Conservation (phyloP, 2,888 invertebrate genomes). For the Lymantria monacha region DNA sequence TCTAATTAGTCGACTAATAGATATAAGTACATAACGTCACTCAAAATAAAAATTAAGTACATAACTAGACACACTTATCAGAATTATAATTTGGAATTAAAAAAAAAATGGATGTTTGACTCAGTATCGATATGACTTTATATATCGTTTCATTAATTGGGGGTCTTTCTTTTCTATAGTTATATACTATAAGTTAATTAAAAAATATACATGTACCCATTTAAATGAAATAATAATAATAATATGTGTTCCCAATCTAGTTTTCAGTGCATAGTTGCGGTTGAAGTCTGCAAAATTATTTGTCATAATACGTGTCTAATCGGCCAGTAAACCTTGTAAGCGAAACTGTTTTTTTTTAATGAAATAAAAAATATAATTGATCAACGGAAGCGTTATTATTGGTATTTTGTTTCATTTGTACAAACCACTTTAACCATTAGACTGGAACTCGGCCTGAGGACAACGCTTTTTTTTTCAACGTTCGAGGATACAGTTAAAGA, state of each 20-base stretch:
- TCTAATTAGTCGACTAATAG: no score
- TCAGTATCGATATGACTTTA: no score
- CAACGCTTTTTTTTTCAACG: conserved; percentile 14
- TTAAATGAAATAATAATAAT: background rate
- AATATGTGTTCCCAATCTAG: background rate
- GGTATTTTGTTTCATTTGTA: conserved; percentile 42
- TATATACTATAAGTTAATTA: no score
- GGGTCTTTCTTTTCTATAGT: no score
- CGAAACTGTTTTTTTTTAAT: conserved; percentile 43
- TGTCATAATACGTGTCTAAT: conserved; percentile 59
- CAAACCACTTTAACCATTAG: conserved; percentile 22
- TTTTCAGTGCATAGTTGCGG: conserved; percentile 35
- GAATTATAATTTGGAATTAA: no score
- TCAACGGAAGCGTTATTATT: conserved; percentile 65
- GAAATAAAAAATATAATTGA: conserved; percentile 68
- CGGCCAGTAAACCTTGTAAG: conserved; percentile 65
- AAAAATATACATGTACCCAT: no score
- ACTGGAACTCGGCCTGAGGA: conserved; percentile 31
- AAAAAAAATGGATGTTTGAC: no score
- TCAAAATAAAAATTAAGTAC: no score
- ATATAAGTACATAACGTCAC: no score
- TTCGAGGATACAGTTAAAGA: conserved; percentile 16
- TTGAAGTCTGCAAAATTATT: conserved; percentile 45
- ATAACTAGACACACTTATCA: no score
- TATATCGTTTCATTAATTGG: no score